Base-by-base conservation (phyloP, 2,113 vertebrate genomes). In the Entelurus aequoreus region DNA sequence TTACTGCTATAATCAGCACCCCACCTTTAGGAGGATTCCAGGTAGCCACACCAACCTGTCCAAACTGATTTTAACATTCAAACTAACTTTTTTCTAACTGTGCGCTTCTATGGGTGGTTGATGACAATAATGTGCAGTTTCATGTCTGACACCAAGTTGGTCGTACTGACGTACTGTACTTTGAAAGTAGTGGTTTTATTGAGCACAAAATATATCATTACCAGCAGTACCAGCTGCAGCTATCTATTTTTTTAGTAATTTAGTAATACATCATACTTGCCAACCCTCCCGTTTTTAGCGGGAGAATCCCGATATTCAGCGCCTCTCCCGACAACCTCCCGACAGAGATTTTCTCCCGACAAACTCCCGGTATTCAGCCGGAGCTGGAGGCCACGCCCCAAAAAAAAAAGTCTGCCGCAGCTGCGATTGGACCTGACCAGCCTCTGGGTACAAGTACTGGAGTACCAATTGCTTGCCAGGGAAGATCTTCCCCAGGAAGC, bases 1-100 rank as follows among this genome's bases (percentile, higher is more conserved):
- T 91, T 71, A 54, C 88, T 68, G 89, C 94, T 66, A 89, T 93
- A 70, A 84, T 94, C 80, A 93, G 57, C 89, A 94, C 93, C 52
- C 89, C 95, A 0, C 88, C 94, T 75, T 91, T 94, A 67, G 76
- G 84, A 80, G 90, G 90, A 87, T 92, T 92, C 83, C 94, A 96
- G 95, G 94, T 97, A 88, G 89, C 65, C 46, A 71, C 50, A 71
- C 53, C 62, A 57, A 76, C 61, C 54, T 60, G 49, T 77, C 52
- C 16, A 71, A 40, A 68, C 65, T 80, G 51, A 76, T 58, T 16
- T 60, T 66, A 40, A 58, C 75, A 37, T 63, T 1, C 56, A 60
- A 60, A n/a, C 35, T 19, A 54, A 15, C 15, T 3, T 51, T 16
- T 66, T 28, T 55, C 36, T 57, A 13, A 12, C 6, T 6, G 62